Conservation (phyloP, 2,113 vertebrate species). For the Chrysemys picta region DNA sequence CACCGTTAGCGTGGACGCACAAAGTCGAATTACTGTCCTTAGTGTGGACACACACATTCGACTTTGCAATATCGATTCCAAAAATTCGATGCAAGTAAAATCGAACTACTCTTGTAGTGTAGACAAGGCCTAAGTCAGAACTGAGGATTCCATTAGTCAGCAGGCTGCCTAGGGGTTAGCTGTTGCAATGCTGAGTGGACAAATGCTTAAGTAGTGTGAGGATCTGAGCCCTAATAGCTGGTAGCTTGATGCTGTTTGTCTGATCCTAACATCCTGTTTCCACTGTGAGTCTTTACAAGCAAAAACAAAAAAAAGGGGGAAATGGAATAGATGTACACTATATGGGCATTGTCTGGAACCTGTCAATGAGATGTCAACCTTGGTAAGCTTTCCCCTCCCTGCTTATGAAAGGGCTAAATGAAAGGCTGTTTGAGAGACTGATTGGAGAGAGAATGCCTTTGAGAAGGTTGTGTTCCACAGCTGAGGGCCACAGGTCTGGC, state of each 20-base stretch:
- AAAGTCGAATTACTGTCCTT: too few species aligned
- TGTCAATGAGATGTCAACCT: not conserved
- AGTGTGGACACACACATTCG: too few species aligned
- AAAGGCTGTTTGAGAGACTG: not conserved
- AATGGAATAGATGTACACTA: not conserved
- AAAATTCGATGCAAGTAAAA: too few species aligned
- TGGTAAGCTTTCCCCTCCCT: constrained; percentile 2
- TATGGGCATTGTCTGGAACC: not conserved
- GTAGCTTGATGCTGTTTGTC: not conserved
- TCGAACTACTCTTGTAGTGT: too few species aligned
- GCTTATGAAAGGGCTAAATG: not conserved
- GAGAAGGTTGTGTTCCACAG: constrained; percentile 16
- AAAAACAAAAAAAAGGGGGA: not conserved
- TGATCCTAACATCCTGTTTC: not conserved
- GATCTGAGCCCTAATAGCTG: not conserved
- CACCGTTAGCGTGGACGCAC: too few species aligned
- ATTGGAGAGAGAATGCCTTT: not conserved
- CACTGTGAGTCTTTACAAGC: not conserved
- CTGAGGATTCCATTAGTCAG: not conserved
- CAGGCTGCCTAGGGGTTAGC: too few species aligned
- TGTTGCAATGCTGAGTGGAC: not conserved
- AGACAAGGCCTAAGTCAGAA: not conserved
- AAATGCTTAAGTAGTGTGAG: not conserved
- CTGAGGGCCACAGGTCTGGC: not conserved
- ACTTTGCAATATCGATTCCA: too few species aligned